phyloP scores from a whole-genome alignment of 2,888 invertebrate species.

The Trilocha varians region DNA sequence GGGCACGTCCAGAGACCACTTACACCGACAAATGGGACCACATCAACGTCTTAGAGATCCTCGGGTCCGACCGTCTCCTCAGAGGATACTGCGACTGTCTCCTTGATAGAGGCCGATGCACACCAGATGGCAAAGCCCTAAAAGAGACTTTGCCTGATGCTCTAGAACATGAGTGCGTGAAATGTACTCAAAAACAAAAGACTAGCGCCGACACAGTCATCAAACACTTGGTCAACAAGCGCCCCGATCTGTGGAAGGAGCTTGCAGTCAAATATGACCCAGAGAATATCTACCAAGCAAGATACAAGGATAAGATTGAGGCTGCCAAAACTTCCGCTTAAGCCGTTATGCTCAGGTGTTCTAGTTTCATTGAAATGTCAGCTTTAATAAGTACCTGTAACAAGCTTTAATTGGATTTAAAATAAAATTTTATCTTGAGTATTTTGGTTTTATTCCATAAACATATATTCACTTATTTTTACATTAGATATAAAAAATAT shows the following conservation, averaged over 20 bases:
- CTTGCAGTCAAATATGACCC: conserved; percentile 82
- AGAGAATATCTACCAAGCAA: conserved; percentile 75
- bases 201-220: conserved; percentile 76
- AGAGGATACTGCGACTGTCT: conserved; percentile 80
- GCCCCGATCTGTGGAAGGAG: conserved; percentile 77
- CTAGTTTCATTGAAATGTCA: neutral
- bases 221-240: conserved; percentile 77
- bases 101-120: conserved; percentile 76
- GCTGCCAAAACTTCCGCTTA: conserved; percentile 26
- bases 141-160: conserved; percentile 80
- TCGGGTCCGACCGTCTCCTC: conserved; percentile 76
- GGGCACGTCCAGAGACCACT: conserved; percentile 49
- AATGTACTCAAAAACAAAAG: conserved; percentile 77
- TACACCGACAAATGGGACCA: conserved; percentile 82
- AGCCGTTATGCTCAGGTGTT: neutral
- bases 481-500: too few relatives aligned
- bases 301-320: conserved; percentile 71
- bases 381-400: conserved; percentile 8
- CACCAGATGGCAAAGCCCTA: conserved; percentile 77
- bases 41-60: conserved; percentile 78
- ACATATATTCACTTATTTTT: too few relatives aligned
- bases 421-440: too few relatives aligned
- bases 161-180: conserved; percentile 77
- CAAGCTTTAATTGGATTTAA: conserved; percentile 16
- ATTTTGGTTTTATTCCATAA: too few relatives aligned